phyloP scores from a whole-genome alignment of 2,888 invertebrate species.

The Drosophila parthenogenetica region DNA sequence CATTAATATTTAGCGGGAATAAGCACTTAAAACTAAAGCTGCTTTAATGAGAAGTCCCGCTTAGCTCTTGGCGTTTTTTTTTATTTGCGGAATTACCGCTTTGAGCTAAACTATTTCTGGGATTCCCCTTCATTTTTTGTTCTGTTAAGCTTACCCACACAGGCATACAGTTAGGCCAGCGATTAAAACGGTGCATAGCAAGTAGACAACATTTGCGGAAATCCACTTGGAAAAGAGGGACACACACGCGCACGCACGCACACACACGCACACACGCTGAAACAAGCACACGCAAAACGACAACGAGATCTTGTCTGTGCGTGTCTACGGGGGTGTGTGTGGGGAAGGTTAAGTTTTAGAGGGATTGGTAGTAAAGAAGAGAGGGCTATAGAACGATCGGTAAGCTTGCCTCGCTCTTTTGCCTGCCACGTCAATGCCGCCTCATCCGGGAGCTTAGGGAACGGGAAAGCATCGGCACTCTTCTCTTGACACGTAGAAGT shows the following conservation, averaged over 20 bases:
- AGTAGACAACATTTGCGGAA: conserved; percentile 36
- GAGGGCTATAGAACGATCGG: conserved; percentile 33
- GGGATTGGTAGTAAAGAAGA: neutral
- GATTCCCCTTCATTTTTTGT: neutral
- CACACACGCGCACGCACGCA: neutral
- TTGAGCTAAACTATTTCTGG: neutral
- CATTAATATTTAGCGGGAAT: too few species aligned
- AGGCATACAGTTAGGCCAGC: conserved; percentile 40
- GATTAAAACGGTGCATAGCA: conserved; percentile 39
- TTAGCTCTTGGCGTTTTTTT: too few species aligned
- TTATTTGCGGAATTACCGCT: too few species aligned
- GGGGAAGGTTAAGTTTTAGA: neutral
- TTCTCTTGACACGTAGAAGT: conserved; percentile 55
- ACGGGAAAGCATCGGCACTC: conserved; percentile 43
- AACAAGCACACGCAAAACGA: conserved; percentile 13
- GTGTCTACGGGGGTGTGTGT: neutral
- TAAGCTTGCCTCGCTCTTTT: conserved; percentile 41
- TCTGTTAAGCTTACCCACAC: conserved; percentile 47
- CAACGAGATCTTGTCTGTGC: neutral
- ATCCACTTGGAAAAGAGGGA: conserved; percentile 29
- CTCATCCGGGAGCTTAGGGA: conserved; percentile 34
- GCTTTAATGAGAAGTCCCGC: too few species aligned
- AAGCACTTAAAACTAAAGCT: too few species aligned
- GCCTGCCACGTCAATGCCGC: conserved; percentile 35
- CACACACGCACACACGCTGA: conserved; percentile 10